Evolutionary conservation across 2,113 vertebrate species (phyloP), one percentile per base, ranked within the genome.

Genomic region (Antigone vipio): DNA sequence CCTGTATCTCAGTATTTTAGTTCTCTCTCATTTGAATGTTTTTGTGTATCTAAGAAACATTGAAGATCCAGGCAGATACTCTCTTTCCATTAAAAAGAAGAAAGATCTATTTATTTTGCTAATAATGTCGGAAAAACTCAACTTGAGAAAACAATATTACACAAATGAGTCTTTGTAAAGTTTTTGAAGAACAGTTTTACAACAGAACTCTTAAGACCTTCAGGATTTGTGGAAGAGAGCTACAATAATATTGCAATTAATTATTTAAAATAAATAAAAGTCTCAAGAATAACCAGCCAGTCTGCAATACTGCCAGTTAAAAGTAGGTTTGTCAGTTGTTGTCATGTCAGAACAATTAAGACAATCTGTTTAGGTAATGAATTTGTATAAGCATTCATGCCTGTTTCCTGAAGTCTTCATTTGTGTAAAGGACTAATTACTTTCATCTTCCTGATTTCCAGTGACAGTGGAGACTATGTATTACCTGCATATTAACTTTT

Each of bases 1-100:
- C 98, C 97, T 98, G 96, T 97, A 92, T 95, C 72, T 90, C 47
- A 64, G 53, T 97, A 83, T 95, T 92, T 93, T 78, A 77, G 40
- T 97, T 97, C 75, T 74, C 17, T 79, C n/a, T 64, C 42, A 60
- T 96, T 92, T 94, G 93, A 44, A 77, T 97, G 78, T 97, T 98
- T 93, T 97, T 93, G n/a, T 91, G 68, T 97, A 78, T 97, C 92
- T 97, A 97, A 95, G 94, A 69, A 93, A 84, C 79, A 89, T 2
- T 85, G 47, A 96, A 91, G 56, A 84, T 81, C 42, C 66, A 91
- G 63, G 55, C 71, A 96, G 88, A 96, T 89, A 75, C 6, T 94
- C 47, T 96, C 96, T 95, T 97, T 97, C 59, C 52, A 42, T 96
- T 93, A 94, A 94, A 97, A 92, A 72, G 35, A 56, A 40, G 79